Evolutionary conservation across 2,113 vertebrate genomes (phyloP).

Genomic region (Polyodon spathula): DNA sequence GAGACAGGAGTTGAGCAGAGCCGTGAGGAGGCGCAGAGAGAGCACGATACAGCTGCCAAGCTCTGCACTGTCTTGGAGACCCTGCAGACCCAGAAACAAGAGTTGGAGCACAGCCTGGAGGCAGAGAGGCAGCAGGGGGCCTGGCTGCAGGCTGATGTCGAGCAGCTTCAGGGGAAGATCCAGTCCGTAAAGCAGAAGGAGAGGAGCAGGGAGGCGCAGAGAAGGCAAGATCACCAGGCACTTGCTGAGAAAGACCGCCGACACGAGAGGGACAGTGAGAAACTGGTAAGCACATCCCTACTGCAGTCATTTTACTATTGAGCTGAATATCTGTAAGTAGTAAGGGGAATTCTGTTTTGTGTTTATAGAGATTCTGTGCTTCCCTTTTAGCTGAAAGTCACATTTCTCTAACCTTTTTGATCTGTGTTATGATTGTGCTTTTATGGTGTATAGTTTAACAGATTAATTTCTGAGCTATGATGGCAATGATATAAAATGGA

Average conservation of each 20-base stretch:
- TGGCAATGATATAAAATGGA: too few relatives aligned
- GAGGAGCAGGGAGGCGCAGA: too few relatives aligned
- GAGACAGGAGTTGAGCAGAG: constrained; percentile 48
- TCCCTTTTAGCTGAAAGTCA: too few relatives aligned
- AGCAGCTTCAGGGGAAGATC: constrained; percentile 42
- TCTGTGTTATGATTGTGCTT: too few relatives aligned
- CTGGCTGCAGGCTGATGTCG: constrained; percentile 42
- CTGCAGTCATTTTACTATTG: not conserved
- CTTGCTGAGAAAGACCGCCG: too few relatives aligned
- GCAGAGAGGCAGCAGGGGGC: constrained; percentile 35
- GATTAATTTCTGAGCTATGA: too few relatives aligned
- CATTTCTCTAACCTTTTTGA: too few relatives aligned
- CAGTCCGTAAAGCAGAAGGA: constrained; percentile 31
- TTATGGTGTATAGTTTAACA: too few relatives aligned
- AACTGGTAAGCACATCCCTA: constrained; percentile 41
- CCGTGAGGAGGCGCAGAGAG: constrained; percentile 48
- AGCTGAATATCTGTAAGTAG: not conserved
- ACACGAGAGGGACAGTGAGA: constrained; percentile 35
- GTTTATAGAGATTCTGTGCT: too few relatives aligned
- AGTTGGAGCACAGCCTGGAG: constrained; percentile 44
- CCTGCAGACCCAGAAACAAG: constrained; percentile 51
- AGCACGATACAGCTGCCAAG: constrained; percentile 53
- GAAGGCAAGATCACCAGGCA: too few relatives aligned
- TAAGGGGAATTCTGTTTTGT: not conserved
- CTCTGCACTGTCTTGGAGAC: constrained; percentile 35